These are phyloP conservation scores for Stomatorhinus ivindoensis DNA, from an alignment of 2,113 vertebrate species.

Conservation along the genomic window DNA sequence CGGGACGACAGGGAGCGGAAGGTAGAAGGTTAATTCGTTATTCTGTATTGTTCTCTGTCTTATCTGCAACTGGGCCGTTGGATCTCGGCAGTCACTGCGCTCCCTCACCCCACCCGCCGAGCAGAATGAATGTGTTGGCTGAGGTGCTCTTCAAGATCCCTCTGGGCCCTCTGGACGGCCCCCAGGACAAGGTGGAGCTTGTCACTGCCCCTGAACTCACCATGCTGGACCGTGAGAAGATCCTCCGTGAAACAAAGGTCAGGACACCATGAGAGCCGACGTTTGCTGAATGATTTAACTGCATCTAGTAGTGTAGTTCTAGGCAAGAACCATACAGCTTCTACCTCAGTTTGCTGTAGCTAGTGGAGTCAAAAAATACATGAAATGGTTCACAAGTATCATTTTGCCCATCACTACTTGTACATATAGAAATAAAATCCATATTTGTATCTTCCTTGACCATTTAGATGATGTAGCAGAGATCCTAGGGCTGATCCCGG, in stretches of 20 bases:
- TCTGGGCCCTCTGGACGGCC: conserved; percentile 36
- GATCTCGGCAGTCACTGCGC: neutral
- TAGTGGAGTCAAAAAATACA: too few relatives aligned
- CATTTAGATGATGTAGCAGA: neutral
- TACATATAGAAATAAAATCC: neutral
- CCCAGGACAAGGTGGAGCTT: conserved; percentile 34
- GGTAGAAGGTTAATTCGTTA: neutral
- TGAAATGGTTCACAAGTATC: too few relatives aligned
- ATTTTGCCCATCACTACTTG: neutral
- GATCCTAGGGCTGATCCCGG: neutral
- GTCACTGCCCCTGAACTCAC: conserved; percentile 47
- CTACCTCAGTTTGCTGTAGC: neutral
- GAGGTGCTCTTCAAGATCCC: conserved; percentile 72
- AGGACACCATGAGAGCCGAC: conserved; percentile 30
- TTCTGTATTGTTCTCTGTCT: neutral
- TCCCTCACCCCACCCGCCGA: neutral
- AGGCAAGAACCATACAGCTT: neutral
- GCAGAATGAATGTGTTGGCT: conserved; percentile 70
- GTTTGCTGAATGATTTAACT: neutral
- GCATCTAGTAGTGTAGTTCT: neutral
- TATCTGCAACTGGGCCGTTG: neutral
- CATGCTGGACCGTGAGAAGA: conserved; percentile 55
- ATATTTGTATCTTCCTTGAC: neutral
- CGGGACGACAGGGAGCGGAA: neutral
- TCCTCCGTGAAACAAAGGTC: conserved; percentile 77